Percentiles rank a stretch among this genome's conserved stretches.
These are phyloP conservation scores for Bradypodion pumilum DNA, from an alignment of 2,797 vertebrate genomes.

Conservation along the genomic window DNA sequence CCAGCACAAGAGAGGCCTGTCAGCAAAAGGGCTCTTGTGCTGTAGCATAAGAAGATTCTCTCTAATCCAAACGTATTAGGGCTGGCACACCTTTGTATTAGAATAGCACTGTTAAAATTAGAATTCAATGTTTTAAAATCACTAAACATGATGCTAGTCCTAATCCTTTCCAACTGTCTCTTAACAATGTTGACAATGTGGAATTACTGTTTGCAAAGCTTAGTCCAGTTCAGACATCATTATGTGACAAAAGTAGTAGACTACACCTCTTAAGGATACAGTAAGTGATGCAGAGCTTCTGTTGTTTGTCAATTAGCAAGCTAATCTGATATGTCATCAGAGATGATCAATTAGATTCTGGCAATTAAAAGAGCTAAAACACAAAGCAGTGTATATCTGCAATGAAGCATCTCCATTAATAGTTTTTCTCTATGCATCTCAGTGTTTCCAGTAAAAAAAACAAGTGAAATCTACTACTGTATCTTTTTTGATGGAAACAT, in stretches of 20 bases:
- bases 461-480: neutral
- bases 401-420: neutral
- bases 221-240: neutral
- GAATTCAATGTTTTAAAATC: neutral
- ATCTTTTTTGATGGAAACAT: neutral
- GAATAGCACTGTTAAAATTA: too few species aligned
- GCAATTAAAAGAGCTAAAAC: neutral
- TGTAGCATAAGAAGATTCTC: too few species aligned
- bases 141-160: neutral
- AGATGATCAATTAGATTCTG: neutral
- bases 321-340: neutral
- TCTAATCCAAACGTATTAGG: too few species aligned
- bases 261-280: neutral
- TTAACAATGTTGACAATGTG: neutral
- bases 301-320: neutral
- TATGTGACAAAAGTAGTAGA: neutral
- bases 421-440: neutral
- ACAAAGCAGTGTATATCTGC: neutral
- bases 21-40: too few species aligned
- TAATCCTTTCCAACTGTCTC: neutral
- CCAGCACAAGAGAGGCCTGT: too few species aligned
- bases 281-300: neutral
- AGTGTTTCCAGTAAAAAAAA: neutral
- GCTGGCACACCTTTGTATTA: too few species aligned
- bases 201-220: neutral